A percentile compares a stretch with the other conserved stretches of the same genome.
Conservation (phyloP, 2,113 vertebrate genomes). For the Syrrhaptes paradoxus region DNA sequence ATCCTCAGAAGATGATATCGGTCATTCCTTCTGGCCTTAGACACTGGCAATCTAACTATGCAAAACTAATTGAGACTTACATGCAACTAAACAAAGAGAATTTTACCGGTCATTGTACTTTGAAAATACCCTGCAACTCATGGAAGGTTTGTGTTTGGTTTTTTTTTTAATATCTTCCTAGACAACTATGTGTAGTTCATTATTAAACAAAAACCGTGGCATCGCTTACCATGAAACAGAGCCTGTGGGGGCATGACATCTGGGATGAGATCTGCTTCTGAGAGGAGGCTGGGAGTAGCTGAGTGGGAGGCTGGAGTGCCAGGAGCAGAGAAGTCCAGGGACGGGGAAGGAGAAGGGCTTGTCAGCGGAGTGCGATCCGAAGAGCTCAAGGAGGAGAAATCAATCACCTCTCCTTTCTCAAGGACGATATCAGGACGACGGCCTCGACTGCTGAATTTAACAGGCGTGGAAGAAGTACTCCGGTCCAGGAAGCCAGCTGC, state of each 20-base stretch:
- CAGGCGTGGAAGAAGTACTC: constrained; percentile 87
- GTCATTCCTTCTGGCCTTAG: not conserved
- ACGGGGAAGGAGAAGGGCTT: constrained; percentile 92
- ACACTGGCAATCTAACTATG: not conserved
- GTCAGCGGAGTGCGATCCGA: constrained; percentile 93
- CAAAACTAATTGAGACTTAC: not conserved
- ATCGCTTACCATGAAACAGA: constrained; percentile 89
- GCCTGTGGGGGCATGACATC: constrained; percentile 97
- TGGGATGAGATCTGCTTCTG: constrained; percentile 94
- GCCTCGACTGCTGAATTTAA: constrained; percentile 79
- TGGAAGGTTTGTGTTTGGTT: not conserved
- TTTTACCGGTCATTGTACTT: not conserved
- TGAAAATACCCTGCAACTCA: not conserved
- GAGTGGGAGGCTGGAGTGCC: constrained; percentile 95
- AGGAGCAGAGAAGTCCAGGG: constrained; percentile 93
- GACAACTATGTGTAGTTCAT: accelerated
- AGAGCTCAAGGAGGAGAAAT: constrained; percentile 95
- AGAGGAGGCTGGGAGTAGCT: constrained; percentile 92
- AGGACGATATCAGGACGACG: constrained; percentile 83
- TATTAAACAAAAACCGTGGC: not conserved
- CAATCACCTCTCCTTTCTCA: constrained; percentile 94
- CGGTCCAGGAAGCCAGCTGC: constrained; percentile 84
- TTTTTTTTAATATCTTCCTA: not conserved
- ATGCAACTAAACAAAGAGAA: not conserved
- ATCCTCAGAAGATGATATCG: not conserved